Evolutionary conservation across 1,140 invertebrate species (phyloP).

Genomic region (Zelostemma sp.): DNA sequence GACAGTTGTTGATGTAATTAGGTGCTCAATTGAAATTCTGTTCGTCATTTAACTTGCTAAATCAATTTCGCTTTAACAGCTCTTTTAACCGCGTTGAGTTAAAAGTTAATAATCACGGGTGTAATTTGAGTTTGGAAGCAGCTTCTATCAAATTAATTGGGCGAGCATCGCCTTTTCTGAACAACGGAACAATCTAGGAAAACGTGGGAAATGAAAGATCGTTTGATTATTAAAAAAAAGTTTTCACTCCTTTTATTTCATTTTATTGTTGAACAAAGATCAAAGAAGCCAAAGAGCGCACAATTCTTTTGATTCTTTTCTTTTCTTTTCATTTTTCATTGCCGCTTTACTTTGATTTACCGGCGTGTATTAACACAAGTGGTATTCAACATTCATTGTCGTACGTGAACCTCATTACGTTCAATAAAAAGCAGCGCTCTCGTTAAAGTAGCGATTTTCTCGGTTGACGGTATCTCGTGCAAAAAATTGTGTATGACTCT

Average conservation of each 20-base stretch:
- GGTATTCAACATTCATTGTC: slow-evolving; percentile 42
- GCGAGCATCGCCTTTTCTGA: not conserved
- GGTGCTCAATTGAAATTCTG: no score
- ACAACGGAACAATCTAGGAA: not conserved
- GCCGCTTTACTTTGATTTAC: slow-evolving; percentile 44
- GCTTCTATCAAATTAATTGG: slow-evolving; percentile 1
- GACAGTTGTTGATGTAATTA: no score
- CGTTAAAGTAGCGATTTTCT: slow-evolving; percentile 44
- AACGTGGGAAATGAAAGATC: no score
- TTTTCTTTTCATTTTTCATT: slow-evolving; percentile 20
- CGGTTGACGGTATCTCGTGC: slow-evolving; percentile 33
- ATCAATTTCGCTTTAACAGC: no score
- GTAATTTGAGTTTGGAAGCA: not conserved
- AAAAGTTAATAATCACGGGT: not conserved
- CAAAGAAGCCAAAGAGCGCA: not conserved
- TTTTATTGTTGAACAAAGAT: not conserved
- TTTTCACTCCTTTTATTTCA: no score
- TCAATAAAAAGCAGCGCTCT: slow-evolving; percentile 42
- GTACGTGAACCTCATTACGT: slow-evolving; percentile 44
- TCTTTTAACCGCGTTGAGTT: not conserved
- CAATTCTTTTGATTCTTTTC: not conserved
- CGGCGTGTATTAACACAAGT: slow-evolving; percentile 44
- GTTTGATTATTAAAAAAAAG: no score
- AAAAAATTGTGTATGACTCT: slow-evolving; percentile 35
- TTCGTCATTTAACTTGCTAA: no score